Conservation (phyloP, 2,113 vertebrate genomes). For the Coryphaenoides rupestris region DNA sequence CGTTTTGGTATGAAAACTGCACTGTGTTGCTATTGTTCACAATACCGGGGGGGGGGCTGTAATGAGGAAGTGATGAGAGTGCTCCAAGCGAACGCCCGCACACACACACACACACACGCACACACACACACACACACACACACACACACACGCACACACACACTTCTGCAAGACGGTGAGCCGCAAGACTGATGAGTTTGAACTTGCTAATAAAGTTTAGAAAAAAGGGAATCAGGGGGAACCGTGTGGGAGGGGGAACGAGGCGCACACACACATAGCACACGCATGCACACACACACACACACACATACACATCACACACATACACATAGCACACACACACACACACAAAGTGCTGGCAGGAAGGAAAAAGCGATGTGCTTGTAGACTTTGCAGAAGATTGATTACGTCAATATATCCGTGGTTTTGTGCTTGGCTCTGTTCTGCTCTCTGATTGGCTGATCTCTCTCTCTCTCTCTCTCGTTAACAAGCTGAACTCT, state of each 20-base stretch:
- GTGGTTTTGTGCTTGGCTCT: slow-evolving; percentile 29
- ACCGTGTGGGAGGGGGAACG: slow-evolving; percentile 20
- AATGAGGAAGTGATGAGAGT: slow-evolving; percentile 76
- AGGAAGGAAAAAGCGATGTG: slow-evolving; percentile 41
- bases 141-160: not conserved
- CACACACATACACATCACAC: not conserved
- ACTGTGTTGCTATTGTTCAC: slow-evolving; percentile 25
- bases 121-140: not conserved
- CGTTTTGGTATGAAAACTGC: slow-evolving; percentile 27
- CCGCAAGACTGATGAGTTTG: slow-evolving; percentile 66
- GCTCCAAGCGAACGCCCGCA: slow-evolving; percentile 2
- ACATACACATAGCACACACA: slow-evolving; percentile 7
- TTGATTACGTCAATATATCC: slow-evolving; percentile 64
- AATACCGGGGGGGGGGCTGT: slow-evolving; percentile 54
- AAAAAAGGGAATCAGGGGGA: slow-evolving; percentile 45
- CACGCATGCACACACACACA: not conserved
- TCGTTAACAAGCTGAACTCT: too few relatives aligned
- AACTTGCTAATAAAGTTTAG: slow-evolving; percentile 69
- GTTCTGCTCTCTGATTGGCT: slow-evolving; percentile 24
- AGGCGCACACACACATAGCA: slow-evolving; percentile 6
- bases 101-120: not conserved
- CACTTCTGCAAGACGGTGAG: not conserved
- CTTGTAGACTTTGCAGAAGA: slow-evolving; percentile 44
- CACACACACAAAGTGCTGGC: slow-evolving; percentile 16
- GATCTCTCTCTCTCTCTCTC: too few relatives aligned